Evolutionary conservation across 2,888 invertebrate species (phyloP).

Genomic region (Drosophila basisetae): DNA sequence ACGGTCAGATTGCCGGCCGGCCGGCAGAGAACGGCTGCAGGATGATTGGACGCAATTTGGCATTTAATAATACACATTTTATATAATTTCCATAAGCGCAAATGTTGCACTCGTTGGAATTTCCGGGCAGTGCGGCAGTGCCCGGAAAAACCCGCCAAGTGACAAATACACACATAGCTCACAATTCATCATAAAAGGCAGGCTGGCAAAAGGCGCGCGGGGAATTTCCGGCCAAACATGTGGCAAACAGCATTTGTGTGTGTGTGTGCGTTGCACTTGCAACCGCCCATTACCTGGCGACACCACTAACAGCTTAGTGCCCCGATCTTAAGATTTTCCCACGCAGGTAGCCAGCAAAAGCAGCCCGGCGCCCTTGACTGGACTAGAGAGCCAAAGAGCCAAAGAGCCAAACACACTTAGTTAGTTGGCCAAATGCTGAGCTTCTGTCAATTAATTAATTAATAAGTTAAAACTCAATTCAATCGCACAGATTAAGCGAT

Average conservation of each 20-base stretch:
- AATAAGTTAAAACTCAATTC: conserved; percentile 52
- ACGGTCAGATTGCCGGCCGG: conserved; percentile 81
- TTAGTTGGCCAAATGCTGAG: conserved; percentile 11
- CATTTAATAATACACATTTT: conserved; percentile 60
- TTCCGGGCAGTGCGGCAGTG: conserved; percentile 48
- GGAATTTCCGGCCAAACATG: conserved; percentile 76
- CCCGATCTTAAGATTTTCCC: conserved; percentile 55
- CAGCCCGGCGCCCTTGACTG: conserved; percentile 25
- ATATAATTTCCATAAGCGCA: conserved; percentile 60
- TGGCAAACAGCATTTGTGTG: conserved; percentile 47
- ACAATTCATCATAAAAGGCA: conserved; percentile 69
- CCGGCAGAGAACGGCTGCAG: conserved; percentile 50
- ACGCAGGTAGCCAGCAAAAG: conserved; percentile 60
- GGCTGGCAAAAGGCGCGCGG: conserved; percentile 34
- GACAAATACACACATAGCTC: conserved; percentile 35
- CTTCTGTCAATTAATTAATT: conserved; percentile 46
- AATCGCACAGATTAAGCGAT: conserved; percentile 53
- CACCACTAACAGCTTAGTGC: conserved; percentile 39
- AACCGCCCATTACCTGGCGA: conserved; percentile 54
- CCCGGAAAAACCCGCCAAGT: conserved; percentile 73
- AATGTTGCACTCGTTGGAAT: conserved; percentile 54
- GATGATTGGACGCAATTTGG: conserved; percentile 59
- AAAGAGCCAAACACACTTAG: neutral
- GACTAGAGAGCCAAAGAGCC: neutral
- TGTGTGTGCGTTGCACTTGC: conserved; percentile 3